Evolutionary conservation across 2,888 invertebrate species (phyloP), one percentile per base, ranked within the genome.

Genomic region (Drosophila quinaria): DNA sequence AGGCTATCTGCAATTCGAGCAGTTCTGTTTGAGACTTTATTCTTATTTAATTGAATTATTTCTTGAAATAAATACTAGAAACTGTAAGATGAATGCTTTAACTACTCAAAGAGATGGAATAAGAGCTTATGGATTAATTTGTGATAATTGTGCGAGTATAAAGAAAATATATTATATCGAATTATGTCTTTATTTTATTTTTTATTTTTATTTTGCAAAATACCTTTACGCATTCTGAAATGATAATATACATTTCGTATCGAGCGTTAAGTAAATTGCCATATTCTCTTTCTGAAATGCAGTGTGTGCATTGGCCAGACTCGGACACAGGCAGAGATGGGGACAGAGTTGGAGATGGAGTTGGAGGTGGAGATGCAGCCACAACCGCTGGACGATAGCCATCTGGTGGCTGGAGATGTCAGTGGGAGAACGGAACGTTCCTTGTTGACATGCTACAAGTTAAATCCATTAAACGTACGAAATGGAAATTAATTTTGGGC

Each of bases 381-480:
- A 47, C 47, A 29, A 29, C 19, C 15, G 47, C 47, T 35, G 50
- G 50, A 17, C 50, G 19, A 50, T 55, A 33, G 31, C 41, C 54
- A 41, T 17, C 15, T 29, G 54, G 41, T 42, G 15, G 54, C 52
- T 29, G 25, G 22, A 22, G 25, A 11, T 39, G 41, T 41, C 41
- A 29, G 41, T 15, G 6, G 41, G 15, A 3, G 39, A 54, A 8
- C 25, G 52, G 29, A 46, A 29, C 37, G 47, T 11, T 52, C 19
- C 15, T 65, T 37, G 65, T 51, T 87, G 80, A 78, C 70, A 64
- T 47, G 76, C 79, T 85, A 83, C 83, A 83, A 80, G 83, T 69
- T 80, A 80, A 83, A 74, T 83, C 89, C 83, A 83, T 88, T 83
- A 88, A 86, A 71, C 75, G 70, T 66, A 70, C 77, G 66, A 88